Percentiles rank a stretch among this genome's conserved stretches.
Conservation (phyloP, 1,140 invertebrate genomes). For the Pseudomyrmex dendroicus region DNA sequence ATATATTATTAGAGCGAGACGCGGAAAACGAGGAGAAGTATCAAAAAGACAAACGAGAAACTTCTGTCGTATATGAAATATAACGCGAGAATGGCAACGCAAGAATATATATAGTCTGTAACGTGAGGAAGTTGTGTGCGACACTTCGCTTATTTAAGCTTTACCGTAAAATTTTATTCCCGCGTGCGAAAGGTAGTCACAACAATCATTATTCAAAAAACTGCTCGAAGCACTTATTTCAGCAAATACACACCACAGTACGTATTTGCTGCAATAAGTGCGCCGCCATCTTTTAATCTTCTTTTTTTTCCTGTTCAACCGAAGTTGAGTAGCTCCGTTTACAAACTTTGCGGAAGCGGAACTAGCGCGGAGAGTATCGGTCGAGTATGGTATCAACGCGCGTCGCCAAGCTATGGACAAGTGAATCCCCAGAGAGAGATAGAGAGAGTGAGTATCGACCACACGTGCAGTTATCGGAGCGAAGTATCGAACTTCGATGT, state of each 20-base stretch:
- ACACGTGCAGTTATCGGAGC: conserved; percentile 40
- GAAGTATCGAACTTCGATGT: conserved; percentile 51
- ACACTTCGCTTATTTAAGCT: no score
- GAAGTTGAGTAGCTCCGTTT: conserved; percentile 28
- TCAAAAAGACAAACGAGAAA: neutral
- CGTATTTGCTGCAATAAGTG: no score
- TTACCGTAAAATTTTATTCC: no score
- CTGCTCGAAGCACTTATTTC: no score
- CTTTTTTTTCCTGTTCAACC: neutral
- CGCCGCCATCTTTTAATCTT: no score
- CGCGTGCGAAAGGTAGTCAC: no score
- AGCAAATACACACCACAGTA: no score
- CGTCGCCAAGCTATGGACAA: conserved; percentile 42
- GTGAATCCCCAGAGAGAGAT: conserved; percentile 37
- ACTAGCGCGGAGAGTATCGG: conserved; percentile 24
- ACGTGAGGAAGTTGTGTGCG: no score
- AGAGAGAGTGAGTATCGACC: conserved; percentile 31
- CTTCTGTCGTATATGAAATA: no score
- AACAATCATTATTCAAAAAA: no score
- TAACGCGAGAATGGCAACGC: no score
- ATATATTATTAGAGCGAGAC: conserved; percentile 1
- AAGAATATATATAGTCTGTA: no score
- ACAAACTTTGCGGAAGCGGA: conserved; percentile 40
- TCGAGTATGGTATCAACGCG: neutral
- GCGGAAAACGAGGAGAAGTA: neutral